Conservation (phyloP, 92 coral and sea anemone species). For the Epizoanthus rinbou region DNA sequence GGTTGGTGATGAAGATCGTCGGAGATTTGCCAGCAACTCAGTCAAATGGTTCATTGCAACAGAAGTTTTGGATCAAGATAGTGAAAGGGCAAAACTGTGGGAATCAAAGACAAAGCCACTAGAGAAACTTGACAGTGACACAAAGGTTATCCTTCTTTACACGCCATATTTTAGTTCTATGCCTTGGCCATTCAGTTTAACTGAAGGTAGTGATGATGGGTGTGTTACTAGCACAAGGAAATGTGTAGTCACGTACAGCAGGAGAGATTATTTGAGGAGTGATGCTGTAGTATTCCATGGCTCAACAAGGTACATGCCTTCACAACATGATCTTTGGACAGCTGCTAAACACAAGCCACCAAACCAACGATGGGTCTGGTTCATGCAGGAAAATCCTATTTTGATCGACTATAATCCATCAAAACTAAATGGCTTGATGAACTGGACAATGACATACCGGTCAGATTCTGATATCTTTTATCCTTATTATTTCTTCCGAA, state of each 20-base stretch:
- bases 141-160: background rate
- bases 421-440: constrained; percentile 53
- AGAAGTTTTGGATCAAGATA: constrained; percentile 1
- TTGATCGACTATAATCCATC: constrained; percentile 13
- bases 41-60: background rate
- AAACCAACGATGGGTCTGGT: constrained; percentile 58
- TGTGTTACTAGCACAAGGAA: background rate
- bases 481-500: constrained; percentile 57
- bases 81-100: constrained; percentile 1
- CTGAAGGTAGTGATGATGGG: background rate
- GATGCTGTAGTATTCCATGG: constrained; percentile 2
- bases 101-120: background rate
- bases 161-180: background rate
- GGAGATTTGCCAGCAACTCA: background rate
- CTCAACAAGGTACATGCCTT: background rate
- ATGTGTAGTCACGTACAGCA: background rate
- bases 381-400: constrained; percentile 52
- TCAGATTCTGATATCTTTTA: constrained; percentile 56
- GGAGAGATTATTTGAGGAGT: background rate
- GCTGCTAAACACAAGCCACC: constrained; percentile 4
- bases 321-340: constrained; percentile 6
- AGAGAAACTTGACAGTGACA: background rate
- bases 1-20: background rate
- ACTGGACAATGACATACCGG: constrained; percentile 73
- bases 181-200: background rate